phyloP scores from a whole-genome alignment of 2,113 vertebrate genomes.

The Sturnira hondurensis region DNA sequence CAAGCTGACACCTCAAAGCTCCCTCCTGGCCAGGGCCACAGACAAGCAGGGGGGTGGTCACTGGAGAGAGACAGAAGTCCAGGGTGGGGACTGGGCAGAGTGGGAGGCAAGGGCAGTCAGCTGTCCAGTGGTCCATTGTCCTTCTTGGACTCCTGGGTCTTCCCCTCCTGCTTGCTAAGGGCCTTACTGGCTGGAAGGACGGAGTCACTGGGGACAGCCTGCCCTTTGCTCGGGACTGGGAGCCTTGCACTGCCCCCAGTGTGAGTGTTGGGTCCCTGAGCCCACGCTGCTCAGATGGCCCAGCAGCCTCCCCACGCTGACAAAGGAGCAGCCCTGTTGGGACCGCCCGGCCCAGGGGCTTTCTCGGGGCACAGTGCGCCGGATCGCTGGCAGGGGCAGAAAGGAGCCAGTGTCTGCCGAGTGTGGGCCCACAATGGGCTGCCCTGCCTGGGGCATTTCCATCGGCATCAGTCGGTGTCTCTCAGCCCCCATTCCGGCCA shows the following conservation, averaged over 20 bases:
- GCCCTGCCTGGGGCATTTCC: background rate
- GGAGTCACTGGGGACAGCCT: background rate
- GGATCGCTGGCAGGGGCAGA: background rate
- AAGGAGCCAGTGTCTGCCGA: slow-evolving; percentile 25
- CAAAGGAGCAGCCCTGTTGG: background rate
- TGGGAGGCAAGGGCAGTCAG: background rate
- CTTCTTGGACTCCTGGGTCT: background rate
- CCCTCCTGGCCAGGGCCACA: background rate
- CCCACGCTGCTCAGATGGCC: background rate
- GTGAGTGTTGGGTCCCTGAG: background rate
- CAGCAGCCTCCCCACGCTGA: background rate
- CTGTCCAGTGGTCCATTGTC: background rate
- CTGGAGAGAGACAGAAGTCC: too few species aligned
- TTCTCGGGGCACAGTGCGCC: background rate
- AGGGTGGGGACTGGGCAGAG: background rate
- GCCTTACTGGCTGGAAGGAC: background rate
- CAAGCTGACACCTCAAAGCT: rapidly evolving
- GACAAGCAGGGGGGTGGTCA: background rate
- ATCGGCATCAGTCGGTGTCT: background rate
- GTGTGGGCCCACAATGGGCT: slow-evolving; percentile 11
- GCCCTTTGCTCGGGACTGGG: background rate
- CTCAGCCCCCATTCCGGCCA: background rate
- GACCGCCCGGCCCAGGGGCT: background rate
- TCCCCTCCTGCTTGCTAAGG: background rate
- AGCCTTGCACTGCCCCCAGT: rapidly evolving